Evolutionary conservation across 92 coral and sea anemone species (phyloP).

Genomic region (Siderastrea siderea): DNA sequence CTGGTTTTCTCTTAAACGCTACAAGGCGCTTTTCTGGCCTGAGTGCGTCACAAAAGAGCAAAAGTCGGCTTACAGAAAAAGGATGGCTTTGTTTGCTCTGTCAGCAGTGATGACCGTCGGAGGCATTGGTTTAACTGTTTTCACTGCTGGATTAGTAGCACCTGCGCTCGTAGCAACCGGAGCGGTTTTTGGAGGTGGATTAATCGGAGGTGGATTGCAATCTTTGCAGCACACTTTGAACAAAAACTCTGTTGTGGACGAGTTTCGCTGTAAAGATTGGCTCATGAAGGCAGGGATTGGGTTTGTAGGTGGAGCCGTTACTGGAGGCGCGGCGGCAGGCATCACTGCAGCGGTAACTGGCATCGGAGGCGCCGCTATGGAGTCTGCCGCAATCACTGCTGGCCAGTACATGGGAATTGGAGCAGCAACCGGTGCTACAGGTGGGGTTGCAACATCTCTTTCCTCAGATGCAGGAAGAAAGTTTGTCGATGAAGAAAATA

Average conservation of each 20-base stretch:
- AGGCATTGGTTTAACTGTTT: slow-evolving; percentile 8
- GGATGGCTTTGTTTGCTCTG: slow-evolving; percentile 11
- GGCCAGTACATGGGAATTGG: slow-evolving; percentile 40
- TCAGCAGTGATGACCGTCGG: slow-evolving; percentile 15
- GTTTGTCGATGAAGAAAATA: slow-evolving; percentile 52
- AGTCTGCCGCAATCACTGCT: slow-evolving; percentile 8
- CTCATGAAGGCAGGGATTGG: slow-evolving; percentile 48
- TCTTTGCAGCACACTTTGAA: slow-evolving; percentile 27
- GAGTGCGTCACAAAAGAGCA: slow-evolving; percentile 67
- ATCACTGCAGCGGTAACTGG: slow-evolving; percentile 49
- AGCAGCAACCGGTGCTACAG: slow-evolving; percentile 46
- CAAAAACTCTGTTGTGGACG: slow-evolving; percentile 31
- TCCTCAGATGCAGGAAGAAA: slow-evolving; percentile 36
- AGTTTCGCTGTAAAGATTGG: slow-evolving; percentile 37
- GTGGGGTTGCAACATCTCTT: slow-evolving; percentile 37
- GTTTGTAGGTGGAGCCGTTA: slow-evolving; percentile 37
- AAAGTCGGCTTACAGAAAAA: background rate
- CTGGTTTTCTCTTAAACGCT: background rate
- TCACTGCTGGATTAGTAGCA: slow-evolving; percentile 49
- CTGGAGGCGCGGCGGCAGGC: slow-evolving; percentile 60
- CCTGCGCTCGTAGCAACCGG: slow-evolving; percentile 39
- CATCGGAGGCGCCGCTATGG: slow-evolving; percentile 41
- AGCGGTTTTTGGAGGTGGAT: slow-evolving; percentile 23
- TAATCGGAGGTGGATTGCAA: slow-evolving; percentile 36
- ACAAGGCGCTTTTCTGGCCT: slow-evolving; percentile 51